Base-by-base conservation (phyloP, 2,797 vertebrate genomes). In the Microhierax caerulescens region DNA sequence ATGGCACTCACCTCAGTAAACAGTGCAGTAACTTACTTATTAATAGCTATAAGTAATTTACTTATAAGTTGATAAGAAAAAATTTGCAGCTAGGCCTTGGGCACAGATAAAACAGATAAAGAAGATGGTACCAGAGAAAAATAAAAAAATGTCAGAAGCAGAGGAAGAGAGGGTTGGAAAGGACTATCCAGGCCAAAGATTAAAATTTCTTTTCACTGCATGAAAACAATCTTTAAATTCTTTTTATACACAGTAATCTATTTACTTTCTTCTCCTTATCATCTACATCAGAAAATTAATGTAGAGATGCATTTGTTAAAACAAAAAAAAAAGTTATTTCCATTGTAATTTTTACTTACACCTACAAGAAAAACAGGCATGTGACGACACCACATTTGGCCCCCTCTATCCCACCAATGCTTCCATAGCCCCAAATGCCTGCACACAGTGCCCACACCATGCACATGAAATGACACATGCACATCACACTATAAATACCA, bases 1-100 rank as follows among this genome's bases (percentile, higher is more conserved):
- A 80, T 76, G 88, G 73, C 43, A 75, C n/a, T 91, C 54, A 67
- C 61, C 43, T 81, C 57, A n/a, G 77, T 92, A 95, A 94, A 92
- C 85, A 95, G 13, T 39, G 37, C 37, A 39, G 37, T 39, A 39
- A 39, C 37, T 39, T 39, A 39, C 37, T 39, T 39, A 39, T 39
- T 39, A 39, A 39, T 39, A 39, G 13, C 37, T 39, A 39, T 39
- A 39, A 39, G 37, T 39, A 39, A 39, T 39, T 39, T 39, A 39
- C 37, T 39, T 39, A 39, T 12, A 39, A 39, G 5, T 39, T 39
- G 37, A 12, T 39, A 39, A 39, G 37, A 11, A 39, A 39, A 39
- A 39, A 39, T 94, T 81, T 91, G 80, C 89, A 86, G 24, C 6
- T 39, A 67, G 21, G 43, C 48, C 78, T 24, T 22, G 23, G 48